Base-by-base conservation (phyloP, 2,888 invertebrate species). In the Nephrotoma flavescens region DNA sequence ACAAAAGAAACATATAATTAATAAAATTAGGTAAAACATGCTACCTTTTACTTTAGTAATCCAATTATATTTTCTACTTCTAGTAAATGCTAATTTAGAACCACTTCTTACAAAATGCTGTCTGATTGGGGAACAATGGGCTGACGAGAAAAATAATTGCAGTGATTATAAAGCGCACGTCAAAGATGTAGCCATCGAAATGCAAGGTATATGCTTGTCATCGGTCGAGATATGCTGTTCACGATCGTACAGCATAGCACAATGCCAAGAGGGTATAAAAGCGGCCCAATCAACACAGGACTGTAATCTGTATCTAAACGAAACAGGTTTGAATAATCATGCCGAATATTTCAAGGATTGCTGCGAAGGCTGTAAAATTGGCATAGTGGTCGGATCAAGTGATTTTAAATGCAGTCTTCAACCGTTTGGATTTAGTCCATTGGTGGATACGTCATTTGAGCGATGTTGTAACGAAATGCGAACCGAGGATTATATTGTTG, bases 141-240 rank as follows among this genome's bases (percentile, higher is more conserved):
- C 93, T 0, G 89, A 89, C 12, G 92, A 92, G 42, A 91, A 91
- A 3, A 90, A 92, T 42, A 91, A 90, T 41, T 94, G 94, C 88
- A 90, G 91, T 9, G 91, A 91, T 86, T 92, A 92, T 87, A 91
- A 91, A 0, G 92, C 92, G 0, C 92, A 94, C 0, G 92, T 94
- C 71, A 89, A 92, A 0, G 93, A 92, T 15, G 92, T 95, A 86
- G 90, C 93, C 0, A 90, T 92, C 6, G 92, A 93, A 57, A 94
- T 94, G 89, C 94, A 94, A 88, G 92, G 92, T 2, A 89, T 93
- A 0, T 95, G 95, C 88, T 89, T 94, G 71, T 93, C 94, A n/a
- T 92, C 94, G 0, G 92, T 94, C 41, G 93, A 93, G 87, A 93
- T 95, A 45, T 95, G 95, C 89, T 95, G 95, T 89, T 92, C 93